These are phyloP conservation scores for Chydorus sphaericus DNA, from an alignment of 2,888 invertebrate species.

Conservation along the genomic window DNA sequence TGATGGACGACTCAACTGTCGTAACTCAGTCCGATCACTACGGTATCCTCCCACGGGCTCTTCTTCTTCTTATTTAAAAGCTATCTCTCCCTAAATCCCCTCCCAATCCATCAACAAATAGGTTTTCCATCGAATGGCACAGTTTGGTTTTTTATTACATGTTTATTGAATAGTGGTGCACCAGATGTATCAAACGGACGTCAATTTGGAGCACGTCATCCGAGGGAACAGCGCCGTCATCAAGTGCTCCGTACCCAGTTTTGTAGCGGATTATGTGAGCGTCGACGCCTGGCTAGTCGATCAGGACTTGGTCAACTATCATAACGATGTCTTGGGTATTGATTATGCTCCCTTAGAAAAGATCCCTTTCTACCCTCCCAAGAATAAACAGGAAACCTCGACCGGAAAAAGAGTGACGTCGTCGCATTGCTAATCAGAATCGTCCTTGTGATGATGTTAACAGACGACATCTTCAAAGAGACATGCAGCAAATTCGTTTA, in stretches of 20 bases:
- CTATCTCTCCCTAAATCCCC: not conserved
- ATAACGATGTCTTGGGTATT: conserved; percentile 26
- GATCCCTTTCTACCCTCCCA: not conserved
- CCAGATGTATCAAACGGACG: conserved; percentile 66
- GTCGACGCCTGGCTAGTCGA: conserved; percentile 78
- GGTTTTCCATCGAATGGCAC: not conserved
- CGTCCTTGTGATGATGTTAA: too few species aligned
- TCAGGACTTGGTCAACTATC: conserved; percentile 53
- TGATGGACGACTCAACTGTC: conserved; percentile 45
- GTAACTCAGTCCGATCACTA: conserved; percentile 2
- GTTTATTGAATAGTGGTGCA: conserved; percentile 53
- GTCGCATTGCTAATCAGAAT: too few species aligned
- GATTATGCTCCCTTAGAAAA: not conserved
- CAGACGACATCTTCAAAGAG: not conserved
- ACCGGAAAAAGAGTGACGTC: not conserved
- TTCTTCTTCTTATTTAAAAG: too few species aligned
- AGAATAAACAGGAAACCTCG: not conserved
- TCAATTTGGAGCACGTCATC: conserved; percentile 78
- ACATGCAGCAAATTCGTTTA: not conserved
- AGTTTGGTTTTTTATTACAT: too few species aligned
- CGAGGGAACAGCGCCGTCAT: conserved; percentile 67
- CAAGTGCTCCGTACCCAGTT: conserved; percentile 80
- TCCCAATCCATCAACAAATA: not conserved
- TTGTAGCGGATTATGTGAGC: conserved; percentile 79
- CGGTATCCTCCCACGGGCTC: not conserved